Evolutionary conservation across 2,888 invertebrate genomes (phyloP).

Genomic region (Physocephala rufipes): DNA sequence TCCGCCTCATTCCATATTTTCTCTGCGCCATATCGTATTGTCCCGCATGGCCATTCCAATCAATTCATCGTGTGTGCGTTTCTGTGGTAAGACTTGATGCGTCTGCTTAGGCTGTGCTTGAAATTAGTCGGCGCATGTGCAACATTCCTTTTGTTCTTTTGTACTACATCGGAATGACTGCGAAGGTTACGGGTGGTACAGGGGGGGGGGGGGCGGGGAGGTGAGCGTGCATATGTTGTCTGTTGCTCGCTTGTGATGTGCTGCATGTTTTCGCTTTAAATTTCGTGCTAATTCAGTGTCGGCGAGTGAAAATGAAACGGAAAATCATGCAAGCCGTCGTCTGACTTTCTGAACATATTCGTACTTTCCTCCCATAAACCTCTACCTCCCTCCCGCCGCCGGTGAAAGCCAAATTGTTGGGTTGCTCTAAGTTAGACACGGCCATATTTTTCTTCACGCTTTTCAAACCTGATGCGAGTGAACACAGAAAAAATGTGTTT

Average conservation of each 20-base stretch:
- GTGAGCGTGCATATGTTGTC: background rate
- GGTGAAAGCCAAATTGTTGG: slow-evolving; percentile 34
- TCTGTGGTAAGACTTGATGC: too few relatives aligned
- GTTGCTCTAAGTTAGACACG: background rate
- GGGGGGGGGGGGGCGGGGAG: too few relatives aligned
- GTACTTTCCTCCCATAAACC: too few relatives aligned
- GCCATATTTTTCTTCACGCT: background rate
- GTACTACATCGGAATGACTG: too few relatives aligned
- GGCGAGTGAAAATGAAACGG: slow-evolving; percentile 34
- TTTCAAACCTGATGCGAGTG: background rate
- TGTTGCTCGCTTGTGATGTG: background rate
- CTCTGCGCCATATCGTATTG: too few relatives aligned
- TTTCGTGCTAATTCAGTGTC: slow-evolving; percentile 27
- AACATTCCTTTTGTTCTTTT: background rate
- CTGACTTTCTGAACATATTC: background rate
- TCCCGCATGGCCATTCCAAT: too few relatives aligned
- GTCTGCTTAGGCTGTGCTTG: too few relatives aligned
- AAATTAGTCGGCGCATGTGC: slow-evolving; percentile 21
- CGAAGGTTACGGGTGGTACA: too few relatives aligned
- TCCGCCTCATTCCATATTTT: too few relatives aligned
- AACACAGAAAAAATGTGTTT: too few relatives aligned
- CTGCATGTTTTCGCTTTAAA: slow-evolving; percentile 25
- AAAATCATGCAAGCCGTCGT: slow-evolving; percentile 14
- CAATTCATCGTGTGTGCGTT: too few relatives aligned
- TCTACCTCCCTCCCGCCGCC: slow-evolving; percentile 1